Evolutionary conservation across 1,140 invertebrate species (phyloP).

Genomic region (Drosophila willistoni): DNA sequence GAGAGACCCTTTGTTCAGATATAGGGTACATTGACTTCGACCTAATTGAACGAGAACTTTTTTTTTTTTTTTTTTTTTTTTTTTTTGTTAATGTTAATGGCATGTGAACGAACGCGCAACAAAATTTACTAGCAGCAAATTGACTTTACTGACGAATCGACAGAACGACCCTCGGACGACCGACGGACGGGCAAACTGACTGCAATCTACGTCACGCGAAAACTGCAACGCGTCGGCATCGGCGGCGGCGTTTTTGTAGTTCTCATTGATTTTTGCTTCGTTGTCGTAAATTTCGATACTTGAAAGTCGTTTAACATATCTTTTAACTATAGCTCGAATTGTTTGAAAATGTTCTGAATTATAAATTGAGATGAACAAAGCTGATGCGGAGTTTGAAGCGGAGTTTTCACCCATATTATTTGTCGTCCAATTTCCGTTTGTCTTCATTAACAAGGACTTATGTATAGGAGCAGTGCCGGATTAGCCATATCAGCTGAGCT

Average conservation of each 20-base stretch:
- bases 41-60: constrained; percentile 1
- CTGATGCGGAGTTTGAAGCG: too few relatives aligned
- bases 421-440: too few relatives aligned
- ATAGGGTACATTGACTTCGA: neutral
- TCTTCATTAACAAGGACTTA: too few relatives aligned
- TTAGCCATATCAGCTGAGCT: too few relatives aligned
- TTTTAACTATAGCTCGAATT: too few relatives aligned
- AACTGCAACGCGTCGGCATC: constrained; percentile 29
- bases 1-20: too few relatives aligned
- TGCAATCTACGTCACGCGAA: constrained; percentile 5
- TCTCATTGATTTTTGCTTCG: constrained; percentile 54
- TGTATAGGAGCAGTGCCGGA: too few relatives aligned
- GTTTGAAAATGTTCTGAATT: too few relatives aligned
- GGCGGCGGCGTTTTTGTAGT: constrained; percentile 12
- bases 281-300: constrained; percentile 42
- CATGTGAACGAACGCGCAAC: constrained; percentile 49
- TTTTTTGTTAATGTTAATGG: constrained; percentile 57
- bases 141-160: constrained; percentile 6
- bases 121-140: constrained; percentile 19
- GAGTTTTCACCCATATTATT: too few relatives aligned
- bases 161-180: neutral
- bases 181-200: constrained; percentile 9
- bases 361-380: too few relatives aligned
- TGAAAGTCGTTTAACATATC: neutral
- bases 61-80: constrained; percentile 11